Evolutionary conservation across 2,888 invertebrate genomes (phyloP), one percentile per base, ranked within the genome.

Genomic region (Cerastis leucographa): DNA sequence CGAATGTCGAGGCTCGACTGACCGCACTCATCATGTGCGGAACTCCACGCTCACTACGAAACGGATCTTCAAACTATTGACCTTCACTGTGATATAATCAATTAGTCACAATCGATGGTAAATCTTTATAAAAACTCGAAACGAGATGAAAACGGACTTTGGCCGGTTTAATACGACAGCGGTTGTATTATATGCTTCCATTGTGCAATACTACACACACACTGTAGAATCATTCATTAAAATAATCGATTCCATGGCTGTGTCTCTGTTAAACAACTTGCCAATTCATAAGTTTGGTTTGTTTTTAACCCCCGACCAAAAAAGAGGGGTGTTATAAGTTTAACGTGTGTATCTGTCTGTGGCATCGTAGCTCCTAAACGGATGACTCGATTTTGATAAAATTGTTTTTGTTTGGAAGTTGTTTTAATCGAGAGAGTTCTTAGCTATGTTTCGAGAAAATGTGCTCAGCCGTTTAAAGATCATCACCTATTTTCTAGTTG

Each of bases 41-140:
- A 76, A 81, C 81, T 64, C 64, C 51, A 62, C 74, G 66, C 78
- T 83, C 75, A 78, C 80, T 80, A 76, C 68, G 69, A 87, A 84
- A 88, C 86, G 86, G 88, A 88, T 87, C 83, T 88, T 83, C 83
- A 72, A 80, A 83, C 75, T 73, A 77, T 83, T 83, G 84, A 82
- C 88, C 86, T 87, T 88, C 85, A 71, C 61, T 78, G 59, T 81
- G 65, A 68, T 79, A 79, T 85, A 82, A 87, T 83, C n/a, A n/a
- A n/a, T n/a, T n/a, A n/a, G n/a, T n/a, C 75, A 86, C 81, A 83
- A 70, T 79, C 79, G 67, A 67, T 81, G 80, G 42, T 75, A 68
- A 80, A 83, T 80, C 77, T 80, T 76, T 81, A 83, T 80, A 85
- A 87, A 86, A 86, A 85, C 74, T 85, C 83, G 78, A 80, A 84